A percentile compares a stretch with the other conserved stretches of the same genome.
Evolutionary conservation across 2,113 vertebrate genomes (phyloP).

Genomic region (Danionella cerebrum): DNA sequence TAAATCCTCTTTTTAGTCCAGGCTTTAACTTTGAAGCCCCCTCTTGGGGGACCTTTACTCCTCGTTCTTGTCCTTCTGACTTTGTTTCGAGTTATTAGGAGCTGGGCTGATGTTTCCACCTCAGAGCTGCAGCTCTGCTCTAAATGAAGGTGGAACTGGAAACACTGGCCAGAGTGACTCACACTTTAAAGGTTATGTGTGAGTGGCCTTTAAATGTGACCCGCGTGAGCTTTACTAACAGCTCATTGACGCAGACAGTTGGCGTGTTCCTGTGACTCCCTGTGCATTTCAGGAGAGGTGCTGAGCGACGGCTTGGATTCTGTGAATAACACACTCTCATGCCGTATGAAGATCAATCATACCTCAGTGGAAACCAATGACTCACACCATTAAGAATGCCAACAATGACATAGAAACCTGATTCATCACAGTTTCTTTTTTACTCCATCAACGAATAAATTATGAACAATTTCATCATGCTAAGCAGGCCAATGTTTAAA

Average conservation of each 20-base stretch:
- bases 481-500: background rate
- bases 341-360: background rate
- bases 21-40: no score
- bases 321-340: background rate
- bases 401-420: background rate
- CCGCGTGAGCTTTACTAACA: constrained; percentile 13
- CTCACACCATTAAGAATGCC: background rate
- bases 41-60: no score
- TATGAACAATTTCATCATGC: no score
- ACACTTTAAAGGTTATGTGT: constrained; percentile 33
- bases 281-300: background rate
- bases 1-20: no score
- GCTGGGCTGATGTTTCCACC: constrained; percentile 18
- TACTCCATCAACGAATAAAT: background rate
- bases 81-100: background rate
- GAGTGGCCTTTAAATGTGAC: constrained; percentile 35
- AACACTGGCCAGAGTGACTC: constrained; percentile 21
- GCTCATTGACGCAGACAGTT: constrained; percentile 19
- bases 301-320: background rate
- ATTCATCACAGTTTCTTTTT: background rate
- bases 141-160: constrained; percentile 30
- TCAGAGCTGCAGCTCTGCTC: constrained; percentile 2
- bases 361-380: background rate
- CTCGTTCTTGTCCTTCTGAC: background rate
- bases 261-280: constrained; percentile 19